Conservation (phyloP, 2,797 vertebrate species). For the Melopsittacus undulatus region DNA sequence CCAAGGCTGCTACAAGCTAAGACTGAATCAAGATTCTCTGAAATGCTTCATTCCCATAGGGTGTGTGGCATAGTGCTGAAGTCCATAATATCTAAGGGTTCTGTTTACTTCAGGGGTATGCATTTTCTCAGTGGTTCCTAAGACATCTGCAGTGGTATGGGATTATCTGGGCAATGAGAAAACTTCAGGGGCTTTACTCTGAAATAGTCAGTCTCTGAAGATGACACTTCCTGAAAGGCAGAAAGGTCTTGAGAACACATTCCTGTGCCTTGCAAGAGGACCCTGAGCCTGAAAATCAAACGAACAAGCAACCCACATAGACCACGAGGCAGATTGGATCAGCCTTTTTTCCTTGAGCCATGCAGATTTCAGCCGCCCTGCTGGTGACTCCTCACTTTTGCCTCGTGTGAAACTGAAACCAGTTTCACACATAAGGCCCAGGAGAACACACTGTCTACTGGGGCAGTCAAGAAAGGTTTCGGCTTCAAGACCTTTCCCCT, state of each 20-base stretch:
- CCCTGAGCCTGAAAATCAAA: background rate
- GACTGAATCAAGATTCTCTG: background rate
- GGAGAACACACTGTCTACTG: rapidly evolving
- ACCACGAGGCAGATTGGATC: rapidly evolving
- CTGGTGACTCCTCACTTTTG: background rate
- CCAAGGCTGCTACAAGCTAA: background rate
- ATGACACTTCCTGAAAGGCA: background rate
- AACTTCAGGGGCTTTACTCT: background rate
- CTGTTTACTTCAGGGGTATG: background rate
- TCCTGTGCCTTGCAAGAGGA: background rate
- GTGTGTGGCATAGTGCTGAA: background rate
- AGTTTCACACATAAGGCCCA: background rate
- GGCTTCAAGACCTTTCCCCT: background rate
- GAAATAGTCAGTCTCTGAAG: background rate
- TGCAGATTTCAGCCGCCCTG: background rate
- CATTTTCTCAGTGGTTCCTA: background rate
- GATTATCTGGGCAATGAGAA: background rate
- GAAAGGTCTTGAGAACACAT: background rate
- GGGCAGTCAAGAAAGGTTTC: background rate
- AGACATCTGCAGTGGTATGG: background rate
- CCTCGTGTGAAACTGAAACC: background rate
- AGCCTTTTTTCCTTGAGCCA: background rate
- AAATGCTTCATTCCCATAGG: background rate
- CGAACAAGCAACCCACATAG: background rate
- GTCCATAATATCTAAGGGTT: background rate